Evolutionary conservation across 2,797 vertebrate species (phyloP), one percentile per base, ranked within the genome.

Genomic region (Danionella dracula): DNA sequence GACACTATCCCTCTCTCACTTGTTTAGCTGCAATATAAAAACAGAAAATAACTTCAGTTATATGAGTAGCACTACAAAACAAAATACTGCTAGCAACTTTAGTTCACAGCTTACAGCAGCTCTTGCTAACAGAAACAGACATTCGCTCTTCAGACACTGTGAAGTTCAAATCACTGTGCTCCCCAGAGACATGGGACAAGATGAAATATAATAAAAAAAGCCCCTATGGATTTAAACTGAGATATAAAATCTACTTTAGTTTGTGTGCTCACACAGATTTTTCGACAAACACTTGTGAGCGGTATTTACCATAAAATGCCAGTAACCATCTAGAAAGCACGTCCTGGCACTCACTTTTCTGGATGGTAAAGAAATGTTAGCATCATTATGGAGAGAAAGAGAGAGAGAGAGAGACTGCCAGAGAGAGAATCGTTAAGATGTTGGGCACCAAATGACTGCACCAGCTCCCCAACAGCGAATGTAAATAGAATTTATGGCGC

Each of bases 401-500:
- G 72, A 1, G 5, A 55, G 58, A 68, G 46, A 2, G 7, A 37
- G 20, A 76, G 67, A 27, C 70, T 1, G 6, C 53, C 55, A 69
- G 40, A 17, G 40, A 7, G 4, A 58, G 66, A 68, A 50, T 10
- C 59, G 44, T 68, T 42, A 67, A 64, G 12, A 76, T 46, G 74
- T 72, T 79, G 75, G 77, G 76, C 71, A 76, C 70, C 76, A 35
- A 78, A 76, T 45, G 76, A 79, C 73, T 71, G 73, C 63, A 54
- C 76, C 70, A 74, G 77, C 65, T 78, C 75, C 70, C 73, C 76
- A 69, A 72, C 78, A 66, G 80, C 23, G 68, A 81, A 80, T 73
- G 80, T 85, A 85, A 85, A 85, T 80, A 76, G 79, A 85, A 79
- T 83, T 86, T 82, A 86, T 82, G 82, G 82, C 76, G 83, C 82